Percentiles rank a stretch among this genome's conserved stretches.
Evolutionary conservation across 2,888 invertebrate species (phyloP).

Genomic region (Hermodice carunculata): DNA sequence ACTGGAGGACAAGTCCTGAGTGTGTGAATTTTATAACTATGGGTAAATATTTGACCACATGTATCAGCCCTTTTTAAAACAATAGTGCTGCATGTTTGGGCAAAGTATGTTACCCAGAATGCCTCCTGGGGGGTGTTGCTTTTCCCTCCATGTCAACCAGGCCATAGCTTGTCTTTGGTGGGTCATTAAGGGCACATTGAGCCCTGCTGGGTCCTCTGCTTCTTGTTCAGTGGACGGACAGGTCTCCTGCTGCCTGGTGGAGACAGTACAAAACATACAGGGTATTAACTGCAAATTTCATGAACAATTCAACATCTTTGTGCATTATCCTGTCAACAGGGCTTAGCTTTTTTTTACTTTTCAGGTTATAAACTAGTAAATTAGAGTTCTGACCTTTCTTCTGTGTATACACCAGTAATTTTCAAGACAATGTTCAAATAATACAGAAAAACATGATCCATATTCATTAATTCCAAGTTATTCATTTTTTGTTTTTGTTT

Average conservation of each 20-base stretch:
- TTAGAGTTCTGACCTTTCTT: too few relatives aligned
- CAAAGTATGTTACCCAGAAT: conserved; percentile 78
- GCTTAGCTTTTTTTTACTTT: too few relatives aligned
- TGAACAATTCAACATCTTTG: too few relatives aligned
- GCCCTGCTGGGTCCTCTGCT: conserved; percentile 70
- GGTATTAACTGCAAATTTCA: too few relatives aligned
- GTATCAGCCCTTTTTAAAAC: background rate
- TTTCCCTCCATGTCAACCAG: conserved; percentile 92
- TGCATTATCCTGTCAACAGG: too few relatives aligned
- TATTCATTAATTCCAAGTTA: too few relatives aligned
- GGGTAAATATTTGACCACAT: background rate
- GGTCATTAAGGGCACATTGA: conserved; percentile 80
- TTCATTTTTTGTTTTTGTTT: too few relatives aligned
- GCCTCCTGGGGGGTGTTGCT: conserved; percentile 86
- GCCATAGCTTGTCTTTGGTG: conserved; percentile 89
- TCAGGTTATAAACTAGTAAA: too few relatives aligned
- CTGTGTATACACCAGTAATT: too few relatives aligned
- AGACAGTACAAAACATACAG: too few relatives aligned
- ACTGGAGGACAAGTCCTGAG: background rate
- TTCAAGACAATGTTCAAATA: too few relatives aligned
- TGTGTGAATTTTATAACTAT: background rate
- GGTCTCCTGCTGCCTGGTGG: conserved; percentile 63
- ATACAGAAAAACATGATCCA: too few relatives aligned
- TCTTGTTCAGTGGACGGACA: conserved; percentile 69
- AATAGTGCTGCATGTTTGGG: background rate